phyloP scores from a whole-genome alignment of 2,888 invertebrate species.

The Drosophila demipolita region DNA sequence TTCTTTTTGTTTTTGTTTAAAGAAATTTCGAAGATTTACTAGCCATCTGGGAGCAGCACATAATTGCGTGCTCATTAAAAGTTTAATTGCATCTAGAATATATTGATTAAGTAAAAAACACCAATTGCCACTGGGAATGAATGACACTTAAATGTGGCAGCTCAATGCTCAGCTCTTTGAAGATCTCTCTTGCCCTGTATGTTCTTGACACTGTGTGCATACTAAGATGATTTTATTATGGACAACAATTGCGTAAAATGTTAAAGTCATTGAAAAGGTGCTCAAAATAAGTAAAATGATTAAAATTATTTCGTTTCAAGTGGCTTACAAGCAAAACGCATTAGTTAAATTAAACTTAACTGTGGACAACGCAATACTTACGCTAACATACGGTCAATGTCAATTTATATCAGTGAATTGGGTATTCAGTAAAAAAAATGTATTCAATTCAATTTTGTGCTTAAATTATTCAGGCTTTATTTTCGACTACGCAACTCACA shows the following conservation, averaged over 20 bases:
- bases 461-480: constrained; percentile 40
- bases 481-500: not conserved
- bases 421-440: constrained; percentile 1
- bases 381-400: not conserved
- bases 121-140: constrained; percentile 25
- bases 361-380: constrained; percentile 6
- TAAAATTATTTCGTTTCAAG: constrained; percentile 34
- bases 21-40: constrained; percentile 3
- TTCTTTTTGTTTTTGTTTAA: constrained; percentile 27
- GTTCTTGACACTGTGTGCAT: constrained; percentile 11
- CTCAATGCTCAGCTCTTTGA: constrained; percentile 7
- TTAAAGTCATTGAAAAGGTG: constrained; percentile 53
- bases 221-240: constrained; percentile 6
- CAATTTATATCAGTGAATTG: constrained; percentile 3
- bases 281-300: constrained; percentile 13
- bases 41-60: constrained; percentile 15
- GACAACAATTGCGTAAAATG: constrained; percentile 7
- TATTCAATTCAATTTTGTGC: constrained; percentile 7
- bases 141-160: constrained; percentile 13
- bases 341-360: constrained; percentile 49
- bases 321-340: constrained; percentile 46
- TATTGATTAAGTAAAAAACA: not conserved
- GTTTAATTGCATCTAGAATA: constrained; percentile 7
- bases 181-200: not conserved
- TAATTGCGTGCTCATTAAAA: constrained; percentile 20